These are phyloP conservation scores for Ceraclea dissimilis DNA, from an alignment of 2,888 invertebrate genomes.

Conservation along the genomic window DNA sequence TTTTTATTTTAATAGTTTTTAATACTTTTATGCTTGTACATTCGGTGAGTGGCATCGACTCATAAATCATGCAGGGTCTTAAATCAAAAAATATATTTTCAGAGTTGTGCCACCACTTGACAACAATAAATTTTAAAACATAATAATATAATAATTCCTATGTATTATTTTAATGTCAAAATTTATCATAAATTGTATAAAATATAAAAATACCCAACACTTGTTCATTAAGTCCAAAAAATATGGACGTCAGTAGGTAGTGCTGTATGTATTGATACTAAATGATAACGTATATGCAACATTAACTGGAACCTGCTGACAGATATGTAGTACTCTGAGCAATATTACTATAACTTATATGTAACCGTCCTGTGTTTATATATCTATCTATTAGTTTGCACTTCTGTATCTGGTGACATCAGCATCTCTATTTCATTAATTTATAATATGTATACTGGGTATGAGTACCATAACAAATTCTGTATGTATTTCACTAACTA, in stretches of 20 bases:
- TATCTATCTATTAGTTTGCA: neutral
- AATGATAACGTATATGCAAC: neutral
- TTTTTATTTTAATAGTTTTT: conserved; percentile 8
- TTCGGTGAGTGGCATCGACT: conserved; percentile 25
- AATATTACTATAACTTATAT: too few species aligned
- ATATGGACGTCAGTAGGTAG: too few species aligned
- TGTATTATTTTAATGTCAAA: conserved; percentile 9
- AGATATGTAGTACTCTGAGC: too few species aligned
- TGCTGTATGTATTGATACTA: neutral
- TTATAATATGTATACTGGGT: too few species aligned
- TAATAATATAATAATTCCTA: conserved; percentile 23
- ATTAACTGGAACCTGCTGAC: neutral
- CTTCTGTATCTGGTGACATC: conserved; percentile 1
- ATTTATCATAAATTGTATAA: conserved; percentile 3
- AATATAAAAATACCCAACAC: neutral
- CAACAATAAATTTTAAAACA: conserved; percentile 14
- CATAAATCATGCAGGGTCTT: conserved; percentile 26
- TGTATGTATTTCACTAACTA: too few species aligned
- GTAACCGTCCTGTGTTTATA: neutral
- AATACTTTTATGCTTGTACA: conserved; percentile 11
- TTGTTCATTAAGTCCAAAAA: neutral
- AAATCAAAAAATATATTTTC: conserved; percentile 26
- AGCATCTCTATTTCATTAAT: too few species aligned
- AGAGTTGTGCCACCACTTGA: conserved; percentile 24
- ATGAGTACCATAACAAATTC: too few species aligned